phyloP scores from a whole-genome alignment of 1,140 invertebrate genomes.

The Drosophila tani region DNA sequence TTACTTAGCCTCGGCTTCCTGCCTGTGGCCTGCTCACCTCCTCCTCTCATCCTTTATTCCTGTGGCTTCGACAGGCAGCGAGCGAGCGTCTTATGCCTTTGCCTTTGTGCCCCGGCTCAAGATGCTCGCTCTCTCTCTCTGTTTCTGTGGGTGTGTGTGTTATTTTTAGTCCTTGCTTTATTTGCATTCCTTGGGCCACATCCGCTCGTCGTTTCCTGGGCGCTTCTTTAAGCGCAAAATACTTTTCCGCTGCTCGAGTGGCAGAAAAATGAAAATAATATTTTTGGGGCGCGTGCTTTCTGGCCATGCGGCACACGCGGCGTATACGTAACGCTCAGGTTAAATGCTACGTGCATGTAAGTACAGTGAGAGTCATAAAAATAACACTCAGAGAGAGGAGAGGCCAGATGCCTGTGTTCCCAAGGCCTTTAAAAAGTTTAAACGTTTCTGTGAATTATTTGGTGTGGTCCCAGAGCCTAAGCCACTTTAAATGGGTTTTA shows the following conservation, averaged over 20 bases:
- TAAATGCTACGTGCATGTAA: slow-evolving; percentile 32
- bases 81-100: slow-evolving; percentile 21
- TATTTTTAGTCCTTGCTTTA: slow-evolving; percentile 54
- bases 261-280: slow-evolving; percentile 71
- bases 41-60: not conserved
- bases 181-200: slow-evolving; percentile 78
- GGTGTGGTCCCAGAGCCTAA: not conserved
- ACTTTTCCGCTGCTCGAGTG: slow-evolving; percentile 64
- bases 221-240: slow-evolving; percentile 80
- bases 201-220: slow-evolving; percentile 67
- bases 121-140: slow-evolving; percentile 15
- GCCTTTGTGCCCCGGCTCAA: slow-evolving; percentile 42
- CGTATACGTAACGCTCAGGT: slow-evolving; percentile 58
- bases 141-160: not conserved
- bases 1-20: slow-evolving; percentile 67
- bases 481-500: not conserved
- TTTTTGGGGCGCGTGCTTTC: slow-evolving; percentile 73
- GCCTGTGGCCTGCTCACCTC: not conserved
- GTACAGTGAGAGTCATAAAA: slow-evolving; percentile 22
- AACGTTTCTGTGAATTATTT: not conserved
- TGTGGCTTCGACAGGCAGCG: slow-evolving; percentile 44
- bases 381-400: not conserved
- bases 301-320: slow-evolving; percentile 51
- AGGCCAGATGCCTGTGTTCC: not conserved
- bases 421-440: slow-evolving; percentile 4